phyloP scores from a whole-genome alignment of 2,888 invertebrate species.

The Baccha elongata region DNA sequence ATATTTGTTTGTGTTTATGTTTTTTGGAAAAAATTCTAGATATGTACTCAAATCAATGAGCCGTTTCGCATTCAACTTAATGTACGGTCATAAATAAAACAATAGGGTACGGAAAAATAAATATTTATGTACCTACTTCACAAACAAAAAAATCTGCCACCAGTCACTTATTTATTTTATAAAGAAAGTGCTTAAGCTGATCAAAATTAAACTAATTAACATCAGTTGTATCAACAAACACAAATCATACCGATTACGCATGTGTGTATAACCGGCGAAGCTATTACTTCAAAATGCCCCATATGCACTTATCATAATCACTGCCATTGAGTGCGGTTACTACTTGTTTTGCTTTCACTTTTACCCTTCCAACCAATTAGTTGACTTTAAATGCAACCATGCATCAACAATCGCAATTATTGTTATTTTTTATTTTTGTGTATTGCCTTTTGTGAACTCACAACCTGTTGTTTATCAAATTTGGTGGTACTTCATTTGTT shows the following conservation, averaged over 20 bases:
- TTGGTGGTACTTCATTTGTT: slow-evolving; percentile 21
- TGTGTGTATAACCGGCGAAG: slow-evolving; percentile 38
- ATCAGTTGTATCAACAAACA: background rate
- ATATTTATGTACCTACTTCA: no score
- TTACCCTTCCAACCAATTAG: slow-evolving; percentile 22
- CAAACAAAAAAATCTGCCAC: no score
- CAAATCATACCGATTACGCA: background rate
- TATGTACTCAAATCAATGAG: no score
- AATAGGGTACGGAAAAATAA: no score
- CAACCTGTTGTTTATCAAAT: slow-evolving; percentile 15
- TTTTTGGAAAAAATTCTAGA: no score
- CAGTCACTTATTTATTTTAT: no score
- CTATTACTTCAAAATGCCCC: slow-evolving; percentile 2
- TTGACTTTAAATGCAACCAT: background rate
- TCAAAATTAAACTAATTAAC: background rate
- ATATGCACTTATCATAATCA: slow-evolving; percentile 24
- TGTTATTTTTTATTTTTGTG: background rate
- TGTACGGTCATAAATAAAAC: no score
- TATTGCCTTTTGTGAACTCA: background rate
- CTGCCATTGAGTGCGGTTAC: background rate
- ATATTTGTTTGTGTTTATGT: no score
- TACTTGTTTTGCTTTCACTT: slow-evolving; percentile 68
- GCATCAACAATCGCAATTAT: slow-evolving; percentile 33
- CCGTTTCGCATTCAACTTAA: no score
- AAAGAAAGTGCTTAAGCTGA: background rate